Evolutionary conservation across 2,797 vertebrate species (phyloP).

Genomic region (Channallabes apus): DNA sequence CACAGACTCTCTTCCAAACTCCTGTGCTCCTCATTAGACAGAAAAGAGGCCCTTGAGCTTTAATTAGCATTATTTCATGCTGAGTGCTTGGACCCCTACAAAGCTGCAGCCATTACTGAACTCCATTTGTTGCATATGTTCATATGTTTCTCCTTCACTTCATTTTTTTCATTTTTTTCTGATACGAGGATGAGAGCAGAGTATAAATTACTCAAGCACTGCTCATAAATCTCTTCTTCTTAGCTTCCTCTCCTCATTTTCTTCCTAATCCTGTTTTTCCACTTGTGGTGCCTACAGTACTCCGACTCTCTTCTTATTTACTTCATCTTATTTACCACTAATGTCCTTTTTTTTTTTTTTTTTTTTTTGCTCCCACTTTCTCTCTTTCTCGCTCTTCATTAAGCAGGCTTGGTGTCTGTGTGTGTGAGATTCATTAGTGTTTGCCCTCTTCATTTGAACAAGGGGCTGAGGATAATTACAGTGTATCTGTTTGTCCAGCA

Average conservation of each 20-base stretch:
- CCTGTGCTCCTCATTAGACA: conserved; percentile 84
- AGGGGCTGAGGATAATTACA: conserved; percentile 77
- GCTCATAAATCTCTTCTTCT: conserved; percentile 24
- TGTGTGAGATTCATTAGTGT: conserved; percentile 78
- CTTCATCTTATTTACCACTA: conserved; percentile 33
- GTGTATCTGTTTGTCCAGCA: conserved; percentile 75
- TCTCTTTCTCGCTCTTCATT: conserved; percentile 73
- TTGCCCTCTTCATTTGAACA: conserved; percentile 77
- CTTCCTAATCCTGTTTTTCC: conserved; percentile 22
- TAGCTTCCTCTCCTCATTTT: conserved; percentile 43
- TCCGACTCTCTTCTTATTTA: conserved; percentile 25
- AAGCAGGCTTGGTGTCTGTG: conserved; percentile 68
- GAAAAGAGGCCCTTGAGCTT: conserved; percentile 86
- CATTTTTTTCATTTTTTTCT: conserved; percentile 15
- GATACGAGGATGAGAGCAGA: conserved; percentile 32
- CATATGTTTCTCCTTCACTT: conserved; percentile 64
- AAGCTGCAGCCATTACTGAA: conserved; percentile 63
- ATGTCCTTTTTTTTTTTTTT: conserved; percentile 26
- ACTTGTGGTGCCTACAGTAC: not conserved
- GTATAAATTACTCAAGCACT: conserved; percentile 39
- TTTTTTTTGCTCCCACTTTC: not conserved
- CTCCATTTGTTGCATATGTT: conserved; percentile 68
- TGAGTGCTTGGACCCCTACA: conserved; percentile 70
- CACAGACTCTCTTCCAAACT: conserved; percentile 40
- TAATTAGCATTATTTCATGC: conserved; percentile 84